Conservation (phyloP, 2,113 vertebrate genomes). For the Istiophorus platypterus region DNA sequence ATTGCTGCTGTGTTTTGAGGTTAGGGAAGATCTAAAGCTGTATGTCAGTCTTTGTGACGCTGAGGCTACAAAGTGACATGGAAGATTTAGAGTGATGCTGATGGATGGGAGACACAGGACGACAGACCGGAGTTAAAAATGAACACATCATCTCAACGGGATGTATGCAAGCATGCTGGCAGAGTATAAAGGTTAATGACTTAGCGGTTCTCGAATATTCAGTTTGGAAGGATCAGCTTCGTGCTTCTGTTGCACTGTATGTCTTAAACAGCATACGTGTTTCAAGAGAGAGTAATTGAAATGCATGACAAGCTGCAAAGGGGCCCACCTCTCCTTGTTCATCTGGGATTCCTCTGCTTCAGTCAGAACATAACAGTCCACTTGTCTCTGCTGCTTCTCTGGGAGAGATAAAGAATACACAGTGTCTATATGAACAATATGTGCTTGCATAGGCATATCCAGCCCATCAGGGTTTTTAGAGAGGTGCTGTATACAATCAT, state of each 20-base stretch:
- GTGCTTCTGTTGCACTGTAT: not conserved
- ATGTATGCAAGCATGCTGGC: not conserved
- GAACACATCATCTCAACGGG: slow-evolving; percentile 34
- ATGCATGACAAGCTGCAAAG: slow-evolving; percentile 45
- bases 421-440: slow-evolving; percentile 23
- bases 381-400: slow-evolving; percentile 49
- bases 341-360: slow-evolving; percentile 40
- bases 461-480: slow-evolving; percentile 7
- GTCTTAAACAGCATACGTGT: not conserved
- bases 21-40: slow-evolving; percentile 42
- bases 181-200: slow-evolving; percentile 8
- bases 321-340: slow-evolving; percentile 24
- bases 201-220: not conserved
- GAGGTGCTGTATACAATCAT: not conserved
- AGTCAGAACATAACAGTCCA: slow-evolving; percentile 62
- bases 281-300: slow-evolving; percentile 45
- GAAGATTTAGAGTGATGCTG: slow-evolving; percentile 54
- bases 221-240: not conserved
- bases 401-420: slow-evolving; percentile 28
- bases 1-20: slow-evolving; percentile 12
- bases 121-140: slow-evolving; percentile 31
- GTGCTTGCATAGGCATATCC: not conserved
- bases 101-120: slow-evolving; percentile 39
- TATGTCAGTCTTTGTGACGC: slow-evolving; percentile 51
- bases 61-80: slow-evolving; percentile 39